These are phyloP conservation scores for Chauna torquata DNA, from an alignment of 2,113 vertebrate genomes.

Conservation along the genomic window DNA sequence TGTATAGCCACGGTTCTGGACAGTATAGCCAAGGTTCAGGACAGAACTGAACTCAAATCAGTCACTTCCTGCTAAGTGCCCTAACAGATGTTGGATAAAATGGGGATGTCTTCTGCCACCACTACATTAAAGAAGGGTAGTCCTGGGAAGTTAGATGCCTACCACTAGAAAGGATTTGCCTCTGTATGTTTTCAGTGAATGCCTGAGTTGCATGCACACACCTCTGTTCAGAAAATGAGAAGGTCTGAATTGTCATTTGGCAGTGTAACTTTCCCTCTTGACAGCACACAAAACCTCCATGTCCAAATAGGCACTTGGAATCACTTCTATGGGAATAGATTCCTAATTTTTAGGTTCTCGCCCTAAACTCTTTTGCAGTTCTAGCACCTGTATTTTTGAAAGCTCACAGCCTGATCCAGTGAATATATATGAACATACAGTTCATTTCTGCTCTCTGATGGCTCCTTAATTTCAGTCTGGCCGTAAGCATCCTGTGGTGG, in stretches of 20 bases:
- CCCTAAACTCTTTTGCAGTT: not conserved
- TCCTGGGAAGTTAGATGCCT: not conserved
- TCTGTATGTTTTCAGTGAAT: not conserved
- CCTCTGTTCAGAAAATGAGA: not conserved
- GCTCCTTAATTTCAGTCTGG: not conserved
- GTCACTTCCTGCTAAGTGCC: not conserved
- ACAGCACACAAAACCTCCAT: not conserved
- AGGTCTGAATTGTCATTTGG: not conserved
- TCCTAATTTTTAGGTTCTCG: not conserved
- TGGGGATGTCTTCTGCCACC: not conserved
- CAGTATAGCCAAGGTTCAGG: too few relatives aligned
- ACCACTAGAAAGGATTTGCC: not conserved
- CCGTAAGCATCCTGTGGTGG: not conserved
- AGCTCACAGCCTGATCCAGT: not conserved
- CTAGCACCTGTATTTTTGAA: not conserved
- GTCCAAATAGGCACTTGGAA: not conserved
- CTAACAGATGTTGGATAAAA: not conserved
- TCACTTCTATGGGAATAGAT: not conserved
- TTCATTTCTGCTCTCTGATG: not conserved
- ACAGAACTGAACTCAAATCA: too few relatives aligned
- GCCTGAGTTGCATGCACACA: not conserved
- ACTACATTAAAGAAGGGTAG: not conserved
- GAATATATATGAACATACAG: not conserved
- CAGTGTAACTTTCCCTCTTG: not conserved
- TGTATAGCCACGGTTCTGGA: too few relatives aligned